Conservation (phyloP, 2,113 vertebrate species). For the Sinocyclocheilus anophthalmus region DNA sequence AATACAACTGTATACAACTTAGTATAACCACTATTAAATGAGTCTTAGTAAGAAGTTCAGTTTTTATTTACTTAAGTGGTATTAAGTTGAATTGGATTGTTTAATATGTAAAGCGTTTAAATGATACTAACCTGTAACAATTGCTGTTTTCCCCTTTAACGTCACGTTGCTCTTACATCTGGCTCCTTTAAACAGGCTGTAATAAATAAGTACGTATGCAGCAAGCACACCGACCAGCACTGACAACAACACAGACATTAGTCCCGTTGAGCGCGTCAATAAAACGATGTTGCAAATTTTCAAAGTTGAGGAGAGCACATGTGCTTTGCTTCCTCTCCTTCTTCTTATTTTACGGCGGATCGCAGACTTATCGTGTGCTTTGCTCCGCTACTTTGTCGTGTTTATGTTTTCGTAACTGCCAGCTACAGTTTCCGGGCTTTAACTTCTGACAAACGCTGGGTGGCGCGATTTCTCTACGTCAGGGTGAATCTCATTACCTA, state of each 20-base stretch:
- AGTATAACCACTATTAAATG: too few relatives aligned
- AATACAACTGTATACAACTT: too few relatives aligned
- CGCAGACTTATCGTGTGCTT: too few relatives aligned
- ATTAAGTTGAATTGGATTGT: too few relatives aligned
- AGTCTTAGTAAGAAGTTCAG: too few relatives aligned
- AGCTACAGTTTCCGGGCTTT: slow-evolving; percentile 39
- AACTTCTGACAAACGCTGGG: neutral
- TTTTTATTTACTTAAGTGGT: too few relatives aligned
- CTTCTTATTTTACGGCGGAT: too few relatives aligned
- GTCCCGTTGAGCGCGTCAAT: too few relatives aligned
- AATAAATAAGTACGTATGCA: slow-evolving; percentile 77
- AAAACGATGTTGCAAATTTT: too few relatives aligned
- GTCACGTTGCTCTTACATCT: slow-evolving; percentile 62
- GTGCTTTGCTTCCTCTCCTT: too few relatives aligned
- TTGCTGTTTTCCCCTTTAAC: slow-evolving; percentile 83
- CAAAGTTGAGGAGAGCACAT: neutral
- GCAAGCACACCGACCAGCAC: slow-evolving; percentile 59
- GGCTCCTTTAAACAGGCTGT: slow-evolving; percentile 71
- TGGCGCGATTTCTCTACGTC: slow-evolving; percentile 29
- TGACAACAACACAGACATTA: slow-evolving; percentile 35
- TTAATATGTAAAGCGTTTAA: neutral
- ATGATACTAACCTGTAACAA: slow-evolving; percentile 84
- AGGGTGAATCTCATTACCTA: neutral
- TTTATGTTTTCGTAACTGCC: slow-evolving; percentile 15
- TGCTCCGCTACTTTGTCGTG: neutral